phyloP scores from a whole-genome alignment of 1,140 invertebrate genomes.

The Eufriesea mexicana region DNA sequence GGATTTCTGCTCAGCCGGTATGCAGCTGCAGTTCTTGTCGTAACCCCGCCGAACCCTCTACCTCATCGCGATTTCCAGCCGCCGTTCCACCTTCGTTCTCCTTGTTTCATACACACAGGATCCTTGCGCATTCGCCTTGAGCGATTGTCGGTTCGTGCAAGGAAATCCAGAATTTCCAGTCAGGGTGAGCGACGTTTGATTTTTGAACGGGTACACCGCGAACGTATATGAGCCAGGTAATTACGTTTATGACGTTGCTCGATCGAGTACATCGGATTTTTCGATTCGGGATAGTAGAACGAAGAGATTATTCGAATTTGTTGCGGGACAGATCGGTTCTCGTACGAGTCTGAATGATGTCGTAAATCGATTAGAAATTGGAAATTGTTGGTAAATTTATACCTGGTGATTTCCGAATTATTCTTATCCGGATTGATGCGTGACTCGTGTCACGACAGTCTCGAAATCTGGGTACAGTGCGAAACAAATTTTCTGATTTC shows the following conservation, averaged over 20 bases:
- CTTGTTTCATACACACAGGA: conserved; percentile 33
- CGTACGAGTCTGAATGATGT: too few relatives aligned
- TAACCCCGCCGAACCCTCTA: conserved; percentile 41
- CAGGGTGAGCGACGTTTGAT: conserved; percentile 49
- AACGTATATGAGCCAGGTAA: conserved; percentile 5
- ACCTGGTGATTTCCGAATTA: too few relatives aligned
- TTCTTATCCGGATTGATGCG: too few relatives aligned
- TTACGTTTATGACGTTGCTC: conserved; percentile 15
- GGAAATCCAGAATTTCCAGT: conserved; percentile 54
- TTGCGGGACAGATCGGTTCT: too few relatives aligned
- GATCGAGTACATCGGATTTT: neutral
- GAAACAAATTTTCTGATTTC: too few relatives aligned
- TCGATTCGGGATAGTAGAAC: neutral
- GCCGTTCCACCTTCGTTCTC: conserved; percentile 47
- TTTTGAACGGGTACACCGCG: conserved; percentile 36
- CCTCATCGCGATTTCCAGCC: conserved; percentile 20
- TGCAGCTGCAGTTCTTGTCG: conserved; percentile 60
- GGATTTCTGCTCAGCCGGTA: conserved; percentile 58
- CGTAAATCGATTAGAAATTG: too few relatives aligned
- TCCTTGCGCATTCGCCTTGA: conserved; percentile 50
- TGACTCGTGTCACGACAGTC: too few relatives aligned
- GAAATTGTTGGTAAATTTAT: too few relatives aligned
- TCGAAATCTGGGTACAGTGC: too few relatives aligned
- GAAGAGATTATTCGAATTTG: too few relatives aligned
- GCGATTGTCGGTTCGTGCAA: conserved; percentile 44